A percentile compares a stretch with the other conserved stretches of the same genome.
These are phyloP conservation scores for Catharus ustulatus DNA, from an alignment of 2,797 vertebrate species.

Conservation along the genomic window DNA sequence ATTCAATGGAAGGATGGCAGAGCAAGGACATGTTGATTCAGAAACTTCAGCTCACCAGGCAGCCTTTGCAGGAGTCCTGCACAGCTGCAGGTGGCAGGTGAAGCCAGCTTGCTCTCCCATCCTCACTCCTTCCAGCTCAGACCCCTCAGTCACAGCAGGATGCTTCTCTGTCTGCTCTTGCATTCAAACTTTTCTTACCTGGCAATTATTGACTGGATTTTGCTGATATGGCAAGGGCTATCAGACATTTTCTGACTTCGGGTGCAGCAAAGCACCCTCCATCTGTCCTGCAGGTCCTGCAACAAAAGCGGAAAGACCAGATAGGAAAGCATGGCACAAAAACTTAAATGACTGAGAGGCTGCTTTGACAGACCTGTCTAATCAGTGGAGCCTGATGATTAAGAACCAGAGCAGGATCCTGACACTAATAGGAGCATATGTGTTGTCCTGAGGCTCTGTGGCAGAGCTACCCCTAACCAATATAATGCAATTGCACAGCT, in stretches of 20 bases:
- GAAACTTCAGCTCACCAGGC: neutral
- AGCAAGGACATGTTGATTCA: fast-evolving
- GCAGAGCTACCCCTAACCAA: neutral
- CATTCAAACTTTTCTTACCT: neutral
- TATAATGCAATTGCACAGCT: constrained; percentile 37
- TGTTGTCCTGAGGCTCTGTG: constrained; percentile 29
- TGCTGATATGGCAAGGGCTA: neutral
- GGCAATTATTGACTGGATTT: neutral
- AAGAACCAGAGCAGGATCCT: constrained; percentile 13
- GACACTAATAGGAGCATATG: neutral
- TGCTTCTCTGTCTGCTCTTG: neutral
- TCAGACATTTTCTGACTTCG: neutral
- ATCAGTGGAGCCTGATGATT: neutral
- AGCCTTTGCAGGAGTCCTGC: neutral
- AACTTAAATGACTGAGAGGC: neutral
- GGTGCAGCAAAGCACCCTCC: neutral
- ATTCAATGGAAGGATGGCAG: neutral
- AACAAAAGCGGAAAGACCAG: neutral
- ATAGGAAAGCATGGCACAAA: neutral
- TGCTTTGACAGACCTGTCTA: neutral
- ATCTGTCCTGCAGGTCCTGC: neutral
- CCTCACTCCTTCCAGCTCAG: neutral
- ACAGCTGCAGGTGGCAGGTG: neutral
- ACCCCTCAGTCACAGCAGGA: neutral
- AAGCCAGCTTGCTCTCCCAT: neutral